These are phyloP conservation scores for Sitta europaea DNA, from an alignment of 2,113 vertebrate species.

Conservation along the genomic window DNA sequence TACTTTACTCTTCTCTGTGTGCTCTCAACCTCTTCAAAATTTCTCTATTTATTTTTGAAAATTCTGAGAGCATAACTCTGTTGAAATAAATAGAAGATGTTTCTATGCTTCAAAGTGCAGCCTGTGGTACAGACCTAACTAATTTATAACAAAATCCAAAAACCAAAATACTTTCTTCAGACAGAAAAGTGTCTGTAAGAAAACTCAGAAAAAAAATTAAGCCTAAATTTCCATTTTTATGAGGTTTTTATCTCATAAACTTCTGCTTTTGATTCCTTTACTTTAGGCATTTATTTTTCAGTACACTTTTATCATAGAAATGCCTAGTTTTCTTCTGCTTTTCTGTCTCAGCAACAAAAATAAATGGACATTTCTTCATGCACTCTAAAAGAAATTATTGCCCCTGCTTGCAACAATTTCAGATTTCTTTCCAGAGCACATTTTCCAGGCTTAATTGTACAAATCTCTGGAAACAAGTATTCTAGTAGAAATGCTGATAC, in stretches of 20 bases:
- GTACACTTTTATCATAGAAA: not conserved
- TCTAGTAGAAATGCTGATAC: not conserved
- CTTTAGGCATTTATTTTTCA: not conserved
- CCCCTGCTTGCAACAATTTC: not conserved
- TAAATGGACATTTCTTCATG: not conserved
- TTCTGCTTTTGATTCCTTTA: not conserved
- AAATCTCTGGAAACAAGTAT: not conserved
- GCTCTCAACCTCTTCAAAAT: not conserved
- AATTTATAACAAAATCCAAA: not conserved
- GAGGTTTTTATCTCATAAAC: not conserved
- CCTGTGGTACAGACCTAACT: not conserved
- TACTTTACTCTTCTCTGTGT: not conserved
- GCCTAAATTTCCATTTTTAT: not conserved
- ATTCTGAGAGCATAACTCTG: not conserved
- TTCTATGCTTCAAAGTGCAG: not conserved
- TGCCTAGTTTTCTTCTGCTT: not conserved
- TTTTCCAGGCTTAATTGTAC: not conserved
- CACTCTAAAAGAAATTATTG: not conserved
- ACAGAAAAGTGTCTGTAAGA: not conserved
- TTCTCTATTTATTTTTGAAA: slow-evolving; percentile 18
- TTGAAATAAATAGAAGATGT: slow-evolving; percentile 20
- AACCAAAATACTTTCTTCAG: not conserved
- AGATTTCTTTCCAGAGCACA: not conserved
- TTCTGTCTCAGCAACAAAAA: not conserved
- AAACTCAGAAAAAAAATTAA: slow-evolving; percentile 2